Percentiles rank a stretch among this genome's conserved stretches.
Conservation (phyloP, 1,140 invertebrate species). For the Samia ricini region DNA sequence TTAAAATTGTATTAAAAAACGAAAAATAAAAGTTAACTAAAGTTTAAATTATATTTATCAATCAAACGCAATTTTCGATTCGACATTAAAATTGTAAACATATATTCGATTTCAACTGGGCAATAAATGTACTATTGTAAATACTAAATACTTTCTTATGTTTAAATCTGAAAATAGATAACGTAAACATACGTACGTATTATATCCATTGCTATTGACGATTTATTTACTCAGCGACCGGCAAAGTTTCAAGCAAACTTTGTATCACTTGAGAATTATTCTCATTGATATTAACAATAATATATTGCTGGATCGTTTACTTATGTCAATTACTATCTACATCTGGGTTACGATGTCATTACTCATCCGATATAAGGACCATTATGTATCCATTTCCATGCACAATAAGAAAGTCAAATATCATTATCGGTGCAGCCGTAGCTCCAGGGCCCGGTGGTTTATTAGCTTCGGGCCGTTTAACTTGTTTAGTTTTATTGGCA, state of each 20-base stretch:
- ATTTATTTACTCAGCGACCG: not conserved
- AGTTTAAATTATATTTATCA: no score
- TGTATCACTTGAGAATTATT: constrained; percentile 14
- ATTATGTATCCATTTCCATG: not conserved
- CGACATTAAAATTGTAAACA: no score
- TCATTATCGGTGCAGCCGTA: constrained; percentile 39
- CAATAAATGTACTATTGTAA: no score
- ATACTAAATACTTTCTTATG: no score
- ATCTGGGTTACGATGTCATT: constrained; percentile 26
- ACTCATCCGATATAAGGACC: constrained; percentile 39
- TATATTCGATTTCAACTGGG: no score
- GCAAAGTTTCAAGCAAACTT: constrained; percentile 7
- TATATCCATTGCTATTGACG: not conserved
- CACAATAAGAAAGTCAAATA: constrained; percentile 42
- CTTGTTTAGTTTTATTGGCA: constrained; percentile 69
- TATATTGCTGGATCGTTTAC: constrained; percentile 29
- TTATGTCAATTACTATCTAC: constrained; percentile 37
- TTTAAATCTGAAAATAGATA: no score
- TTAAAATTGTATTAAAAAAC: no score
- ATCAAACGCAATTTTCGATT: no score
- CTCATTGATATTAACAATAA: constrained; percentile 24
- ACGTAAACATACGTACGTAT: no score
- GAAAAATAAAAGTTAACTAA: no score
- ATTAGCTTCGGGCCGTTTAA: constrained; percentile 58
- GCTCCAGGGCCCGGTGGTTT: constrained; percentile 43